These are phyloP conservation scores for Falco biarmicus DNA, from an alignment of 2,797 vertebrate genomes.

Conservation along the genomic window DNA sequence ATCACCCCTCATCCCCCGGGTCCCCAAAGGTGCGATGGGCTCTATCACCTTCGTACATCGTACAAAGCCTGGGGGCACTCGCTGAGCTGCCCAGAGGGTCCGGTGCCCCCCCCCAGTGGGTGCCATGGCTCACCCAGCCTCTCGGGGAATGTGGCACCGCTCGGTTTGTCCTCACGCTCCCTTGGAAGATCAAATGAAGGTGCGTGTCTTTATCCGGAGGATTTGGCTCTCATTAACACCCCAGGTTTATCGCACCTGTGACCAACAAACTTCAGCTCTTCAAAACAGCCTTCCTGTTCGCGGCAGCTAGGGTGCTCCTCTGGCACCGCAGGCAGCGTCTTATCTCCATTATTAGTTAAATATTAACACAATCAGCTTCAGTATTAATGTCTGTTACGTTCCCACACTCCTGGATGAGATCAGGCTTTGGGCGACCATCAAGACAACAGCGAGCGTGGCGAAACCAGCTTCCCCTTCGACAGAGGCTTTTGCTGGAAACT, in stretches of 20 bases:
- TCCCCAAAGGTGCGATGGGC: not conserved
- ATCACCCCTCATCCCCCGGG: not conserved
- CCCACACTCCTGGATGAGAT: not conserved
- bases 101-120: rapidly evolving
- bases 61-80: not conserved
- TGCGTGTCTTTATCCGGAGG: rapidly evolving
- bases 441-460: rapidly evolving
- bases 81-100: not conserved
- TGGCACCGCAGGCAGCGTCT: rapidly evolving
- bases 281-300: not conserved
- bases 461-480: not conserved
- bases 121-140: rapidly evolving
- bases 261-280: not conserved
- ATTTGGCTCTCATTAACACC: not conserved
- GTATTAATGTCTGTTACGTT: rapidly evolving
- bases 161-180: not conserved
- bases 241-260: not conserved
- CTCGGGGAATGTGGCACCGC: not conserved
- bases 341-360: not conserved
- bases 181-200: not conserved
- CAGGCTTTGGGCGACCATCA: not conserved
- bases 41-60: rapidly evolving
- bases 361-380: not conserved
- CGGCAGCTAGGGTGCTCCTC: not conserved
- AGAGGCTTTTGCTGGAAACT: not conserved